Evolutionary conservation across 2,113 vertebrate species (phyloP).

Genomic region (Megaceryle maxima): DNA sequence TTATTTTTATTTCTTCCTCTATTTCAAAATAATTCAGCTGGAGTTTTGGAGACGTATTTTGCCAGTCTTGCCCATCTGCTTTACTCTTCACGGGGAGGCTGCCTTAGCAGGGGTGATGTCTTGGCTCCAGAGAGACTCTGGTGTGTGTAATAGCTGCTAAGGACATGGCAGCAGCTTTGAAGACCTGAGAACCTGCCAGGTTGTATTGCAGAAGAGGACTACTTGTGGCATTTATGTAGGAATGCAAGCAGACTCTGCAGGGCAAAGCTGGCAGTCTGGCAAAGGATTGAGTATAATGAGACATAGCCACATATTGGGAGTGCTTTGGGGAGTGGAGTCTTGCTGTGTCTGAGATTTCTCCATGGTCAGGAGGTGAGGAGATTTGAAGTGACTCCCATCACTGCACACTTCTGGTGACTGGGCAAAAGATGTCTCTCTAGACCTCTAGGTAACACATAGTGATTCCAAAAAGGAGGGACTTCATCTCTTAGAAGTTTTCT

Average conservation of each 20-base stretch:
- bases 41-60: background rate
- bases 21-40: background rate
- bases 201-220: background rate
- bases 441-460: background rate
- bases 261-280: background rate
- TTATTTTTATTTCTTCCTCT: background rate
- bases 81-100: background rate
- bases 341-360: background rate
- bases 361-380: too few relatives aligned
- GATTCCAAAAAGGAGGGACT: background rate
- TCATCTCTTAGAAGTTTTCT: background rate
- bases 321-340: background rate
- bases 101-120: background rate
- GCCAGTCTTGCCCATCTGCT: background rate
- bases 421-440: background rate
- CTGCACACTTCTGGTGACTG: background rate
- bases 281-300: background rate
- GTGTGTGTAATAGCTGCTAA: background rate
- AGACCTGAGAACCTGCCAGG: background rate
- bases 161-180: background rate
- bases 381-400: background rate
- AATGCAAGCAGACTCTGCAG: background rate
- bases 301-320: too few relatives aligned
- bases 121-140: background rate
- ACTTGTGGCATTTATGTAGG: background rate